Evolutionary conservation across 1,140 invertebrate genomes (phyloP), one percentile per base, ranked within the genome.

Genomic region (Procambarus virginalis): DNA sequence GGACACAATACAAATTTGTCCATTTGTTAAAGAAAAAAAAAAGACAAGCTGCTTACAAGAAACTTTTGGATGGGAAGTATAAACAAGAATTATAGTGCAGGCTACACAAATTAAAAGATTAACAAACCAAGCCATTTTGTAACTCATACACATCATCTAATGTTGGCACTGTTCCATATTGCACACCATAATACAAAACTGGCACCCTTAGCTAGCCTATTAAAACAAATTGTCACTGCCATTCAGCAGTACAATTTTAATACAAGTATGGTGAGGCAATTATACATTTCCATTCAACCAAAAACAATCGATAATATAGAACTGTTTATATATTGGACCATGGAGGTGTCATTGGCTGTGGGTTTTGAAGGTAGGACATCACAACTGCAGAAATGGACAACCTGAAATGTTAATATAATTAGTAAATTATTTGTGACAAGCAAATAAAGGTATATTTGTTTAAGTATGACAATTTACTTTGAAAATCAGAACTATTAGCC

Each of bases 341-440:
- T 46, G 98, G 99, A 91, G 98, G 97, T 83, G 97, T 97, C 98
- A 99, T 99, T 20, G 99, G 99, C 89, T 98, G 97, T 85, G 99
- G 99, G 95, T 99, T 99, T 95, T 99, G 99, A 45, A 99, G 94
- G 94, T 99, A 99, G 1, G 98, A 99, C 99, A 99, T 99, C 22
- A 99, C 98, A 79, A 99, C 98, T 6, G 99, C 98, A 76, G 98
- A 99, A 93, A 99, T 98, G 1, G 98, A 99, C 90, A 99, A 95
- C 98, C 99, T 96, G 93, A 96, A 94, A 92, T 91, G 80, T 45
- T 45, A 64, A 64, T 4, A 82, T 22, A 55, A 51, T 22, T 48
- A 80, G 48, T 17, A 80, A 3, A 55, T 34, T 34, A 34, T 34
- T 34, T 34, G 34, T 34, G 34, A 34, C 34, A 34, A 34, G 34